Conservation (phyloP, 2,888 invertebrate genomes). For the Papilio elwesi region DNA sequence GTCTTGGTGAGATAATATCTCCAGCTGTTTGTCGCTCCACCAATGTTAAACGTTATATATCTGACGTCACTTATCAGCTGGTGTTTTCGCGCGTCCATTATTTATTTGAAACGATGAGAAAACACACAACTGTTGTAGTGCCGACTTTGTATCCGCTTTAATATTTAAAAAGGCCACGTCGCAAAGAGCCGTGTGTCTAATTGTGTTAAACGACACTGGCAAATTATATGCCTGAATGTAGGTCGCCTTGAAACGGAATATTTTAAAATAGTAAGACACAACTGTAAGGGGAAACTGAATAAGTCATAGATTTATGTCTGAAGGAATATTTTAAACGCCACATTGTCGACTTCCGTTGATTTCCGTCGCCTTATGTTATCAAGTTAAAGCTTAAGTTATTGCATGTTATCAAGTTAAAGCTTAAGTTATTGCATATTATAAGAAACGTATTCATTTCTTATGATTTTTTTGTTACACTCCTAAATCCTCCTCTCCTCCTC, state of each 20-base stretch:
- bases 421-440: too few relatives aligned
- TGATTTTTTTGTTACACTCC: too few relatives aligned
- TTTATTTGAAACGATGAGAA: constrained; percentile 10
- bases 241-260: constrained; percentile 41
- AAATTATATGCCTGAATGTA: constrained; percentile 39
- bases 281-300: constrained; percentile 18
- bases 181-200: constrained; percentile 35
- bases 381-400: too few relatives aligned
- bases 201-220: constrained; percentile 31
- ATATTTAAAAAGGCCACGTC: constrained; percentile 38
- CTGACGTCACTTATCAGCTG: too few relatives aligned
- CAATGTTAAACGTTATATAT: too few relatives aligned
- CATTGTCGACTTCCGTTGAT: not conserved
- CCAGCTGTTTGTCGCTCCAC: too few relatives aligned
- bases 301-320: not conserved
- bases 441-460: too few relatives aligned
- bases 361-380: not conserved
- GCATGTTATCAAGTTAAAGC: too few relatives aligned
- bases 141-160: not conserved
- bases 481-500: too few relatives aligned
- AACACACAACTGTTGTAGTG: not conserved
- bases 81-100: not conserved
- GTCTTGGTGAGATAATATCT: too few relatives aligned
- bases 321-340: not conserved
- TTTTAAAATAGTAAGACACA: constrained; percentile 32